These are phyloP conservation scores for Pomacea canaliculata DNA, from an alignment of 2,888 invertebrate species.

Conservation along the genomic window DNA sequence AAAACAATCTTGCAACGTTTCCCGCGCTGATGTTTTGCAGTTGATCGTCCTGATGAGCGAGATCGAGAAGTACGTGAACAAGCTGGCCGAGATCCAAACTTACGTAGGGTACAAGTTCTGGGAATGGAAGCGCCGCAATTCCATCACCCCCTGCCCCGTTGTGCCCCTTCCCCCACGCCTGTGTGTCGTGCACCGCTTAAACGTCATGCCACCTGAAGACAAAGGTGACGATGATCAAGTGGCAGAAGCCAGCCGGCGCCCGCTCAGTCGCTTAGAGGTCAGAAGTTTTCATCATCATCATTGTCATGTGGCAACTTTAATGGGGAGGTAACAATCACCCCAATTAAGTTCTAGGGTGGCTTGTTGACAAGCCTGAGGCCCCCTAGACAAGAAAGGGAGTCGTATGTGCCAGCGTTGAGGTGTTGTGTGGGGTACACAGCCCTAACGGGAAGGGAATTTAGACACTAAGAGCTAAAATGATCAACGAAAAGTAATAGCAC, in stretches of 20 bases:
- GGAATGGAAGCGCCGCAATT: not conserved
- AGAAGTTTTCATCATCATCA: not conserved
- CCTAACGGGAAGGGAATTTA: too few relatives aligned
- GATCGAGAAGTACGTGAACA: conserved; percentile 6
- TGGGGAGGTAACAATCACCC: too few relatives aligned
- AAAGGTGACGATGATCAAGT: not conserved
- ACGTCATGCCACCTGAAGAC: not conserved
- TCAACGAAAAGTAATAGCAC: too few relatives aligned
- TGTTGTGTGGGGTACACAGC: too few relatives aligned
- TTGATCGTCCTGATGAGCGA: not conserved
- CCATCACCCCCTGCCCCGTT: not conserved
- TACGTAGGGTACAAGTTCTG: not conserved
- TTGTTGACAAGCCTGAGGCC: too few relatives aligned
- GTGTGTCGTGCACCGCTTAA: not conserved
- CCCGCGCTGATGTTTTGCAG: not conserved
- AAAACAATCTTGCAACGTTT: too few relatives aligned
- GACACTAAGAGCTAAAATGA: too few relatives aligned
- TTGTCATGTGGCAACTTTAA: too few relatives aligned
- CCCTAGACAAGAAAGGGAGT: too few relatives aligned
- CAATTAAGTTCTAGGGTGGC: too few relatives aligned
- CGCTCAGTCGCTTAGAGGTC: conserved; percentile 5
- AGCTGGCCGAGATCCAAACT: not conserved
- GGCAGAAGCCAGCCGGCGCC: not conserved
- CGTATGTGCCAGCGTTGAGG: too few relatives aligned
- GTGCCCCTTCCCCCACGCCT: not conserved